phyloP scores from a whole-genome alignment of 2,888 invertebrate genomes.

The Hirtodrosophila alboralis region DNA sequence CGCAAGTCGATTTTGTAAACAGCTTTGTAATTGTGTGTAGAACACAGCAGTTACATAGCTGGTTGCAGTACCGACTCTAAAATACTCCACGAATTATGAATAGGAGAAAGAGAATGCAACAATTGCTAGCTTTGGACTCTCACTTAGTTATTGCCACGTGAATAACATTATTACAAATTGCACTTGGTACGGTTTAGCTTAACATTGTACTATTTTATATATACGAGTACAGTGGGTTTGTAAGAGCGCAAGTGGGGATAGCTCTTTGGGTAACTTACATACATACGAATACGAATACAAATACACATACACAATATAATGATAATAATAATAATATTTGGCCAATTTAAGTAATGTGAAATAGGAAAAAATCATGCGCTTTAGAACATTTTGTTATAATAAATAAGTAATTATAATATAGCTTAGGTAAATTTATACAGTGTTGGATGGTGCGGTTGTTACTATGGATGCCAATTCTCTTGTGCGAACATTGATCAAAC shows the following conservation, averaged over 20 bases:
- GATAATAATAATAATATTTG: slow-evolving; percentile 59
- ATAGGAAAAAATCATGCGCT: slow-evolving; percentile 19
- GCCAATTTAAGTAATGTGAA: slow-evolving; percentile 50
- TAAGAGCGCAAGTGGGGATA: slow-evolving; percentile 1
- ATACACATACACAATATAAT: slow-evolving; percentile 38
- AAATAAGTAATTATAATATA: slow-evolving; percentile 31
- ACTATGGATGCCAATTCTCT: slow-evolving; percentile 3
- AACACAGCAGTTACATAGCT: slow-evolving; percentile 18
- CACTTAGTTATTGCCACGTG: slow-evolving; percentile 30
- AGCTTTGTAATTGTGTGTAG: slow-evolving; percentile 14
- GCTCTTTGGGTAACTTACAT: slow-evolving; percentile 19
- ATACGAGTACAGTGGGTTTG: slow-evolving; percentile 14
- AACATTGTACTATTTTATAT: slow-evolving; percentile 42
- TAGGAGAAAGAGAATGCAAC: slow-evolving; percentile 31
- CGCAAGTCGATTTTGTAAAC: slow-evolving; percentile 11
- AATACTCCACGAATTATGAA: slow-evolving; percentile 27
- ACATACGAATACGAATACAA: slow-evolving; percentile 8
- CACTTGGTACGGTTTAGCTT: slow-evolving; percentile 66
- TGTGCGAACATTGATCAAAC: slow-evolving; percentile 45
- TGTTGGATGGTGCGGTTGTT: slow-evolving; percentile 5
- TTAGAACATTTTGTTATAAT: slow-evolving; percentile 26
- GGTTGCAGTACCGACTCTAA: slow-evolving; percentile 18
- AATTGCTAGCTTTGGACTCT: slow-evolving; percentile 29
- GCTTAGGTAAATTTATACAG: slow-evolving; percentile 49
- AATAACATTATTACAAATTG: slow-evolving; percentile 58